Evolutionary conservation across 35 echinoderm and acorn worm genomes (phyloP), one percentile per base, ranked within the genome.

Genomic region (Amphiura filiformis): DNA sequence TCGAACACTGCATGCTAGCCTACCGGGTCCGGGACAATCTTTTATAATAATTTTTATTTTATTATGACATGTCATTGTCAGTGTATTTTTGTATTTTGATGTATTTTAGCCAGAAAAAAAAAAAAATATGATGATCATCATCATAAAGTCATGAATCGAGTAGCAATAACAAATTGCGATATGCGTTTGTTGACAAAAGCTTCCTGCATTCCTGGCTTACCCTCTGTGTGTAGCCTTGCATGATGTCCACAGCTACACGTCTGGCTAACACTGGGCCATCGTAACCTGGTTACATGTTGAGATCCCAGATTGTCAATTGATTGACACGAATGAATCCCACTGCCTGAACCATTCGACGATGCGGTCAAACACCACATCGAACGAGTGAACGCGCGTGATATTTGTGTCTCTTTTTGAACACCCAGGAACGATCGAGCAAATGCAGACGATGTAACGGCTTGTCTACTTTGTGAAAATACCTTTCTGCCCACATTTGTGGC

Each of bases 221-320:
- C 93, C 76, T 94, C 65, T 36, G 93, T 94, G 39, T 94, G 93
- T 1, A 94, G 39, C 5, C 88, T 61, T 81, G 87, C 83, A 76
- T 78, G 65, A n/a, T 15, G 7, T 18, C 88, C 84, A 83, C 93
- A 94, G 37, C 87, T 81, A 78, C 86, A 93, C 1, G 44, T 77
- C 30, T 82, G 56, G 31, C 81, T 57, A 65, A 42, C 76, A 49
- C 36, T 38, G 9, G 81, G 81, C 41, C 75, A 76, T 20, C 41
- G 39, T 31, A 91, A 32, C 82, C 33, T 85, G 11, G 39, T 49
- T 9, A 39, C 2, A 11, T 70, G 7, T 52, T 7, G 44, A 11
- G 61, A 70, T 13, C 61, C 61, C 26, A 70, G 4, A 70, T 70
- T 70, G 2, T 70, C 61, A 70, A 23, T 23, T 15, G 61, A 70